Evolutionary conservation across 2,113 vertebrate species (phyloP), one percentile per base, ranked within the genome.

Genomic region (Astur gentilis): DNA sequence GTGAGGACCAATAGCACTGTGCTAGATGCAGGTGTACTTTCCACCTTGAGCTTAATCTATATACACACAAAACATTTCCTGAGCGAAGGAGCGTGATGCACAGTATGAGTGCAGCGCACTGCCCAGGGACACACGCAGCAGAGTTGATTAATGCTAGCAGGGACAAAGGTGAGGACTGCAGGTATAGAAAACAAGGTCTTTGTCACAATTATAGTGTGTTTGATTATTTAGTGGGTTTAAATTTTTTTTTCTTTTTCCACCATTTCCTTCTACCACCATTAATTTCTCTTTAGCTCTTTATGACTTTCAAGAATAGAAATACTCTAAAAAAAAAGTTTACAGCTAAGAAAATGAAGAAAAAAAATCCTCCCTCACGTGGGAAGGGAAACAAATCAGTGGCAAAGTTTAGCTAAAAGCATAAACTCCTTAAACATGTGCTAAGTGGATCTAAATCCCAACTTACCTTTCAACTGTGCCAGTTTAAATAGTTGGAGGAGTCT

Each of bases 21-120:
- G 54, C 58, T 83, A 58, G 75, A 42, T 58, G 75, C 45, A 77
- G 79, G 10, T 10, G 8, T 88, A 29, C 58, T 73, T 90, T 90
- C 66, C 66, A 94, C 83, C 88, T 96, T 65, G 72, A 73, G 66
- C 71, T 93, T 89, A 94, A 93, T 86, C 85, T 71, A n/a, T 20
- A 8, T 17, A 26, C 57, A 83, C 66, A 64, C n/a, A 85, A 32
- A 85, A 27, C 20, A 54, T 85, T 58, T 89, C 84, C 81, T 61
- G 65, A 79, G 94, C 2, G 0, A 69, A 88, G 67, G 66, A 88
- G 78, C 9, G 0, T 6, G 79, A 58, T 72, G 10, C 70, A 42
- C 3, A 7, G 60, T 62, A 5, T 9, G 50, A 81, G 64, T 34
- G 32, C 83, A 76, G 32, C 25, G 57, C 61, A 1, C n/a, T 91